Base-by-base conservation (phyloP, 2,888 invertebrate genomes). In the Chrysopilus asiliformis region DNA sequence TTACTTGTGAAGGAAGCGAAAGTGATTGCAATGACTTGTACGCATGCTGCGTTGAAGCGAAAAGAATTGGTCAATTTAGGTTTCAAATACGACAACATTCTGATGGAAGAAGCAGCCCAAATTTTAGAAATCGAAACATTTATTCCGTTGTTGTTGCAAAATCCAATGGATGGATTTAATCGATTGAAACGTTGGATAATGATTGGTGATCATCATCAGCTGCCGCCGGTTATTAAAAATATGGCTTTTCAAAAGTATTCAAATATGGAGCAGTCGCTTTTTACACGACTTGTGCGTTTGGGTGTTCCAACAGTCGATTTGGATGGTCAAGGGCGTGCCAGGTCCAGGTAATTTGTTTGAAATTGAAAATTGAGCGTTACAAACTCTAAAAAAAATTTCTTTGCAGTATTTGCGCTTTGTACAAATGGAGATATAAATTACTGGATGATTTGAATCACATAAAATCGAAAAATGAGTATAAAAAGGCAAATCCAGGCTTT, bases 221-320 rank as follows among this genome's bases (percentile, higher is more conserved):
- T 99, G 48, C 98, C 98, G 0, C 98, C 98, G 0, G 95, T 99
- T 9, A 95, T 99, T 31, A 98, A 99, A 66, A 99, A 99, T 63
- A 95, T 97, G 89, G 97, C 98, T 6, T 98, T 98, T 67, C 97
- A 99, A 64, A 99, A 99, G 60, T 98, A 93, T 65, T 94, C 91
- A 36, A 99, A 99, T 56, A 97, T 99, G 97, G 98, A 99, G 55
- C 98, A 99, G 66, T 93, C 93, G 36, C 68, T 99, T 27, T 99
- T 99, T 62, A 93, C 97, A 0, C 71, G 98, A 45, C 79, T 98
- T 58, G 95, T 99, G 10, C 70, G 95, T 6, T 70, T 99, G 2
- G 95, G 95, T 0, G 94, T 98, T 2, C 97, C 98, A 0, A 93
- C 94, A 1, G 87, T 98, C 1, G 91, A 97, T 57, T 67, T 99